Conservation (phyloP, 2,113 vertebrate genomes). For the Mionectes macconnelli region DNA sequence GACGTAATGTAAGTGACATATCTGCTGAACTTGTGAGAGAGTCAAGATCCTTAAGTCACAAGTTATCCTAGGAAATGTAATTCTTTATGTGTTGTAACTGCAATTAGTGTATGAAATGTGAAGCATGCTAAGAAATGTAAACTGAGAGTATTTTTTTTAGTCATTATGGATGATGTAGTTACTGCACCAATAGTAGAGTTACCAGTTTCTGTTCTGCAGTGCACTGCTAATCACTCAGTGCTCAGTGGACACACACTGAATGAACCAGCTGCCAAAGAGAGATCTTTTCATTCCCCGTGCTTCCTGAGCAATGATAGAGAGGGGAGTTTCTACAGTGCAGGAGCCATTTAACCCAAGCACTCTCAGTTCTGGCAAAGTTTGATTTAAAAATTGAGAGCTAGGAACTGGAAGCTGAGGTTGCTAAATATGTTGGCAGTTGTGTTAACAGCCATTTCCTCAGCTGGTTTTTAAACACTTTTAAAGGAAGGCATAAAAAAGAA, state of each 20-base stretch:
- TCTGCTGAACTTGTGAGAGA: neutral
- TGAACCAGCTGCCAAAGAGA: neutral
- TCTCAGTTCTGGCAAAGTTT: slow-evolving; percentile 22
- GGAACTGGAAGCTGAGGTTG: neutral
- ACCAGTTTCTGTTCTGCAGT: neutral
- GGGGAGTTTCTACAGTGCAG: neutral
- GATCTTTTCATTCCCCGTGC: neutral
- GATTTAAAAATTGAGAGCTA: slow-evolving; percentile 16
- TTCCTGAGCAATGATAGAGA: neutral
- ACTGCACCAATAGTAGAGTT: neutral
- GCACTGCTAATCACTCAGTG: neutral
- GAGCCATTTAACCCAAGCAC: slow-evolving; percentile 23
- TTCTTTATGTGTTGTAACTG: neutral
- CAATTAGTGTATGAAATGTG: neutral
- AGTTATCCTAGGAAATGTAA: neutral
- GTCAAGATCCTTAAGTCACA: neutral
- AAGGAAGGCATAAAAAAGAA: neutral
- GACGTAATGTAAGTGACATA: neutral
- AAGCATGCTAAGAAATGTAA: neutral
- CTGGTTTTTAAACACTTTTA: neutral
- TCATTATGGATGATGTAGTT: neutral
- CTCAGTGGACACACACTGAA: neutral
- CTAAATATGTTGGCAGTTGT: slow-evolving; percentile 7
- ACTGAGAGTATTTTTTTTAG: neutral
- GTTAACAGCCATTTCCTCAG: slow-evolving; percentile 23